A percentile compares a stretch with the other conserved stretches of the same genome.
phyloP scores from a whole-genome alignment of 2,888 invertebrate species.

The Fragum fragum region DNA sequence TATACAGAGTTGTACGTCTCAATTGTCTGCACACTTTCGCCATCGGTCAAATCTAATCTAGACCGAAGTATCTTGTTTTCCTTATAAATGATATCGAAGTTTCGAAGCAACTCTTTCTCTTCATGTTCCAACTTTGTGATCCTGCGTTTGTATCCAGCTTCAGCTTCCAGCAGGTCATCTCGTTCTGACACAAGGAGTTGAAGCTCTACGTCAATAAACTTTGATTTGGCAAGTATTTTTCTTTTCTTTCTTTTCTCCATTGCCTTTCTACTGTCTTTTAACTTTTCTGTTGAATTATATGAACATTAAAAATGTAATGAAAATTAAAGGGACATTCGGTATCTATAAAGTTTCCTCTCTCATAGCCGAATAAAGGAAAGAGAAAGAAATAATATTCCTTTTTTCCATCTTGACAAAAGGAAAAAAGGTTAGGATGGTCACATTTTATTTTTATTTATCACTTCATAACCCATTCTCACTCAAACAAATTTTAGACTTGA shows the following conservation, averaged over 20 bases:
- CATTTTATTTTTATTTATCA: no score
- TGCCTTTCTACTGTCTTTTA: no score
- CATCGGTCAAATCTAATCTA: conserved; percentile 52
- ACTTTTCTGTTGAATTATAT: no score
- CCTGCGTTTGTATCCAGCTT: conserved; percentile 49
- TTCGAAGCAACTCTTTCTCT: conserved; percentile 49
- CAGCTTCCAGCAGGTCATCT: conserved; percentile 61
- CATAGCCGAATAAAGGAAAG: no score
- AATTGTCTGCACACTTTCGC: conserved; percentile 36
- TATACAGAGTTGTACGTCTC: conserved; percentile 60
- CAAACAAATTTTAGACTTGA: no score
- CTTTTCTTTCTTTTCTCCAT: conserved; percentile 47
- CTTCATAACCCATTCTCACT: no score
- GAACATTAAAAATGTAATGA: no score
- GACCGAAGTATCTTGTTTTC: conserved; percentile 61
- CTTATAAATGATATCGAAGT: conserved; percentile 62
- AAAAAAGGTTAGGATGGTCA: no score
- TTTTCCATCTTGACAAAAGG: no score
- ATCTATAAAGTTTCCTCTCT: no score
- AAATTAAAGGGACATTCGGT: no score
- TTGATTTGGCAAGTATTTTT: conserved; percentile 42
- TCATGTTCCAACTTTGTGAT: conserved; percentile 56
- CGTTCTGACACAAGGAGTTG: conserved; percentile 57
- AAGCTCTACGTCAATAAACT: conserved; percentile 53
- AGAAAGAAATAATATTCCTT: no score